phyloP scores from a whole-genome alignment of 2,797 vertebrate species.

The Syndactyla subalaris region DNA sequence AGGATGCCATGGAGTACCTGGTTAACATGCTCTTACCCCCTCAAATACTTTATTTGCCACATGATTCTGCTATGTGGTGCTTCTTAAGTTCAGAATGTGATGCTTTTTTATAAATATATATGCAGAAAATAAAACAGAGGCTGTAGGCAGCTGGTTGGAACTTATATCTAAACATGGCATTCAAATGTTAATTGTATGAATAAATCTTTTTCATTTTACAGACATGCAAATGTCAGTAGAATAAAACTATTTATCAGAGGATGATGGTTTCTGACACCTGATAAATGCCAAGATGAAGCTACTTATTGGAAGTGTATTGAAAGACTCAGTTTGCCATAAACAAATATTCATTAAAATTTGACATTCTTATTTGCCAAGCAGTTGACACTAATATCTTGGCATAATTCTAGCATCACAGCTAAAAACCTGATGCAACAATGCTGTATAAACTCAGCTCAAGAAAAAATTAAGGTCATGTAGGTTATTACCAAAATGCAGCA shows the following conservation, averaged over 20 bases:
- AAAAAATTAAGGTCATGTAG: not conserved
- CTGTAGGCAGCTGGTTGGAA: constrained; percentile 72
- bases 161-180: constrained; percentile 76
- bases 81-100: constrained; percentile 32
- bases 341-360: constrained; percentile 68
- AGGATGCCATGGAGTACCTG: not conserved
- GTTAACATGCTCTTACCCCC: not conserved
- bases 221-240: constrained; percentile 77
- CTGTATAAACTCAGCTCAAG: not conserved
- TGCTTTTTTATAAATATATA: constrained; percentile 46
- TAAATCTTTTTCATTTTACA: constrained; percentile 80
- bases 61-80: not conserved
- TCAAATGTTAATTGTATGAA: constrained; percentile 81
- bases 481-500: not conserved
- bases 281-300: constrained; percentile 77
- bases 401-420: constrained; percentile 1
- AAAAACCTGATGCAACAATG: not conserved
- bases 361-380: constrained; percentile 51
- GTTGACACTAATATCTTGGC: constrained; percentile 7
- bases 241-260: constrained; percentile 75
- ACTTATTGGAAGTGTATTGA: constrained; percentile 71
- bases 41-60: not conserved
- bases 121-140: constrained; percentile 60
- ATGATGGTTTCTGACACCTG: constrained; percentile 73
- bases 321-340: constrained; percentile 73